Base-by-base conservation (phyloP, 2,797 vertebrate species). In the Malacoctenus gilli region DNA sequence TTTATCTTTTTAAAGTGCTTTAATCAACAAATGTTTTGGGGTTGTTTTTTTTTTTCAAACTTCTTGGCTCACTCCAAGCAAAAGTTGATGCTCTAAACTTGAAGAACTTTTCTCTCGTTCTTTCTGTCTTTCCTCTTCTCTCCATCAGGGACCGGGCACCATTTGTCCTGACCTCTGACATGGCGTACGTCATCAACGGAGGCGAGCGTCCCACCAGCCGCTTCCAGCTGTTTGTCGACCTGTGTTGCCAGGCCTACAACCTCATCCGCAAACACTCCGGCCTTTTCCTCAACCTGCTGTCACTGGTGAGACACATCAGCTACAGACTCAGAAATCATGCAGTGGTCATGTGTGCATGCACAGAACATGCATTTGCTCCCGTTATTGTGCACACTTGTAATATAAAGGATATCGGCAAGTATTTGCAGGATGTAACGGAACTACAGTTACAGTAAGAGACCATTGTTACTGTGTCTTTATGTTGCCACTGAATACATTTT, bases 181-280 rank as follows among this genome's bases (percentile, higher is more conserved):
- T 99, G 97, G 97, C 97, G 0, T 99, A 99, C 10, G 97, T 99
- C 77, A 99, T 99, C 76, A 99, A 99, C 16, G 97, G 96, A 3
- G 97, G 97, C 3, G 97, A 99, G 82, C 94, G 95, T 25, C 96
- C 97, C 21, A 98, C 96, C 59, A 97, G 97, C 54, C 96, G 97
- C 60, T 99, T 99, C 79, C 97, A 99, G 88, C 91, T 98, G 49
- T 99, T 99, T 0, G 95, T 99, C 57, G 97, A 99, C 74, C 91
- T 99, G 58, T 99, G 97, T 57, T 97, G 93, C 57, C 95, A 98
- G 82, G 95, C 97, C 53, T 99, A 99, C 89, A 99, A 99, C 79
- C 90, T 98, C 75, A 95, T 99, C 75, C 92, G 97, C 76, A 99
- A 97, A 75, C 93, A 95, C 52, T 93, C 95, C 14, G 93, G 89